Base-by-base conservation (phyloP, 2,113 vertebrate species). In the Nothocercus julius region DNA sequence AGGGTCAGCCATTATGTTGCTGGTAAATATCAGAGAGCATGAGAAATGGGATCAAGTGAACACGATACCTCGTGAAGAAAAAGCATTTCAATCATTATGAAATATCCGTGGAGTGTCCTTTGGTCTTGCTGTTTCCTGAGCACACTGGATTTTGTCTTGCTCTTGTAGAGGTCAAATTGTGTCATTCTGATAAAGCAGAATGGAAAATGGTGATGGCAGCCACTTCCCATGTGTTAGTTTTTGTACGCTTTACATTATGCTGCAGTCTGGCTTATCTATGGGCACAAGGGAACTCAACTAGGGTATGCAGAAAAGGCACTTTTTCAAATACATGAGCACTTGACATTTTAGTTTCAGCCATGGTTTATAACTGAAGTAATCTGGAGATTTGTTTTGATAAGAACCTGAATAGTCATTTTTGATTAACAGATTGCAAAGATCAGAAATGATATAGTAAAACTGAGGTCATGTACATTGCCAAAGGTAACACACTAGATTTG, bases 311-410 rank as follows among this genome's bases (percentile, higher is more conserved):
- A 77, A 56, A 88, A 77, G 87, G 54, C 83, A 80, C 53, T 44
- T 87, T 51, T 91, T 42, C 2, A 24, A 77, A 64, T 40, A 47
- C 15, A 88, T 30, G 28, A 77, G 87, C 28, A 11, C 21, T 76
- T 93, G 90, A 51, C 4, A 1, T 90, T 84, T 92, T 51, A 27
- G 30, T 62, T 58, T 82, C 42, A 47, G 27, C 53, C 36, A 9
- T 0, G 1, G 45, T 70, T 93, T 89, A 79, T 42, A 86, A 85
- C 74, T 86, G 85, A 86, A 88, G 62, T 86, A 82, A 94, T 93
- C 36, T 68, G 34, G 58, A 81, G 30, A 69, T 84, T 92, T 96
- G 81, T 97, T 97, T 96, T 89, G 9, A 86, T 94, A 95, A 93
- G 61, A 88, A 68, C 78, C 73, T 81, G 73, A 86, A 69, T 78